A percentile compares a stretch with the other conserved stretches of the same genome.
Evolutionary conservation across 1,140 invertebrate species (phyloP).

Genomic region (Drosophila sp.): DNA sequence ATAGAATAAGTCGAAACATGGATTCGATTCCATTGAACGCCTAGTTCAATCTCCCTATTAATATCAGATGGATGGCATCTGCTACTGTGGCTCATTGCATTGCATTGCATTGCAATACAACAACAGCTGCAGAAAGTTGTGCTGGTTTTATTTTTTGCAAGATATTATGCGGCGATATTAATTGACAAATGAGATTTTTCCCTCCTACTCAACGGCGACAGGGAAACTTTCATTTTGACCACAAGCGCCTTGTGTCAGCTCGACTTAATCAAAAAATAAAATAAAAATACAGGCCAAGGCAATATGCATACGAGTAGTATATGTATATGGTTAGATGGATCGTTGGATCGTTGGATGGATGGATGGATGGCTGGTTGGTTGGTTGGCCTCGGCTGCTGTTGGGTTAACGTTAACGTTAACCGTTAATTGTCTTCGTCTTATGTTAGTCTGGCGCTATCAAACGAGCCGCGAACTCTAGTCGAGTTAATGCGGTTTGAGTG

Average conservation of each 20-base stretch:
- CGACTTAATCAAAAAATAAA: slow-evolving; percentile 28
- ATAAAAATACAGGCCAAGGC: slow-evolving; percentile 72
- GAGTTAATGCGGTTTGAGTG: slow-evolving; percentile 53
- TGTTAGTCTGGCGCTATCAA: slow-evolving; percentile 48
- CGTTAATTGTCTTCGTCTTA: slow-evolving; percentile 14
- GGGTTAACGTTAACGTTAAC: slow-evolving; percentile 56
- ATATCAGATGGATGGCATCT: slow-evolving; percentile 7
- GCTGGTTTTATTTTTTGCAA: slow-evolving; percentile 65
- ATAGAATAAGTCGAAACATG: neutral
- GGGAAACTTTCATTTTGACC: slow-evolving; percentile 82
- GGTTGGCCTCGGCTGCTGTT: slow-evolving; percentile 31
- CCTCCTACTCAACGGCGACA: slow-evolving; percentile 79
- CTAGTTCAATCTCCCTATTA: slow-evolving; percentile 1
- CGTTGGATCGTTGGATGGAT: slow-evolving; percentile 30
- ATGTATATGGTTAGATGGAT: slow-evolving; percentile 19
- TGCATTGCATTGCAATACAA: slow-evolving; percentile 47
- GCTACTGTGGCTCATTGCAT: slow-evolving; percentile 21
- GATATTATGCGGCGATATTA: slow-evolving; percentile 82
- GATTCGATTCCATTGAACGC: neutral
- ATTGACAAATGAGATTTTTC: slow-evolving; percentile 83
- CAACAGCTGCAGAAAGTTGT: slow-evolving; percentile 71
- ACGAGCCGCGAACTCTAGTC: slow-evolving; percentile 57
- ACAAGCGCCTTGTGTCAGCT: slow-evolving; percentile 65
- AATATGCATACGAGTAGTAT: slow-evolving; percentile 38
- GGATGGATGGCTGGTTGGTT: slow-evolving; percentile 2